A percentile compares a stretch with the other conserved stretches of the same genome.
These are phyloP conservation scores for Hedya salicella DNA, from an alignment of 2,888 invertebrate genomes.

Conservation along the genomic window DNA sequence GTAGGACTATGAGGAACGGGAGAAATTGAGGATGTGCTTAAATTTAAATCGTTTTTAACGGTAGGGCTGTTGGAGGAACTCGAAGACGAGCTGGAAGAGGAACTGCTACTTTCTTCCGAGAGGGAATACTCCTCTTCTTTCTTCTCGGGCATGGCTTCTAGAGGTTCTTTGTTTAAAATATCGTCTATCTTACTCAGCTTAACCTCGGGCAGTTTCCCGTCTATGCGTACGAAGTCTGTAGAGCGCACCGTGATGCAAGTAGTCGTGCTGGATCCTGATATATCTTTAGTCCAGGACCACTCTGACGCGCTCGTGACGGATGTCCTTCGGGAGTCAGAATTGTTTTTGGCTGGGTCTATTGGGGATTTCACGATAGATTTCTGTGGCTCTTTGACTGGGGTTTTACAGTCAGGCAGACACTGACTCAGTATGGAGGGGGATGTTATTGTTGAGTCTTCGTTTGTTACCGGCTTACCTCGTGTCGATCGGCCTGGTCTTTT, in stretches of 20 bases:
- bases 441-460: conserved; percentile 14
- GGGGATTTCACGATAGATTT: conserved; percentile 14
- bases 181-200: conserved; percentile 56
- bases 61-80: conserved; percentile 20
- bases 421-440: conserved; percentile 27
- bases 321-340: conserved; percentile 52
- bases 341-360: conserved; percentile 16
- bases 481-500: neutral
- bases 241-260: conserved; percentile 62
- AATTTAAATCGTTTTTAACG: conserved; percentile 47
- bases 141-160: conserved; percentile 4
- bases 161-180: conserved; percentile 31
- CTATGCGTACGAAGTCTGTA: conserved; percentile 62
- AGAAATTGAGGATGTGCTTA: conserved; percentile 53
- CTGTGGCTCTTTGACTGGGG: conserved; percentile 13
- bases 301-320: conserved; percentile 59
- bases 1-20: conserved; percentile 12
- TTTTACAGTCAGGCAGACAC: neutral
- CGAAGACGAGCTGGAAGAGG: conserved; percentile 12
- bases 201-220: conserved; percentile 68
- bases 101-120: conserved; percentile 38
- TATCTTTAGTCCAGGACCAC: conserved; percentile 71
- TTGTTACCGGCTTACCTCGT: conserved; percentile 11
- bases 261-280: conserved; percentile 66
- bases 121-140: conserved; percentile 38